Base-by-base conservation (phyloP, 2,113 vertebrate genomes). In the Alligator sinensis region DNA sequence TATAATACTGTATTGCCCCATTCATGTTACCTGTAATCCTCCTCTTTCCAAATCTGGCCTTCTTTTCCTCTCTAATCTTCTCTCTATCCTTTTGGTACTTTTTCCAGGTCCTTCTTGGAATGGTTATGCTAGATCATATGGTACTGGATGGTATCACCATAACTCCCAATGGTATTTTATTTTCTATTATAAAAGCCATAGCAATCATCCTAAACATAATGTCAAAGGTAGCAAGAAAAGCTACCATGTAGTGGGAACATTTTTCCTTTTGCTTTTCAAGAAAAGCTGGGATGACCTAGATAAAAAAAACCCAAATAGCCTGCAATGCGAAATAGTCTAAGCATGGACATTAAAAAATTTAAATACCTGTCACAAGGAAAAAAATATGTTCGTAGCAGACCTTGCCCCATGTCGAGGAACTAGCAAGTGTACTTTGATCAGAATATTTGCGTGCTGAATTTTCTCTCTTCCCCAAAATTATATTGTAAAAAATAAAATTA, bases 401-500 rank as follows among this genome's bases (percentile, higher is more conserved):
- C 47, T 91, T 14, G 30, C 1, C 0, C 62, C 92, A 60, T 12
- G 16, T 68, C 76, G 79, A 89, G 28, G 82, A 0, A 0, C 80
- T 2, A 1, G 34, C 21, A 75, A 0, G 1, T 25, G 80, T 16
- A 9, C 15, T 87, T 91, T 66, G 55, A 72, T 76, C 77, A 62
- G 66, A 54, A 25, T 11, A 28, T 57, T 77, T 27, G 66, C 66
- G 84, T 87, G 61, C 11, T 68, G 91, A 92, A 81, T 3, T 34
- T n/a, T 77, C 30, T 6, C 25, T 66, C 74, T 74, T 80, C 76
- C 79, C 57, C 82, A 88, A 54, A 1, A 12, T n/a, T 11, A 86
- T 63, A 55, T 15, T 54, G 77, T 30, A 68, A 68, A 87, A 93
- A 66, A 66, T 21, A 47, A 88, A 75, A 82, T 84, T 18, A 82